Evolutionary conservation across 2,113 vertebrate species (phyloP), one percentile per base, ranked within the genome.

Genomic region (Pelecanus crispus): DNA sequence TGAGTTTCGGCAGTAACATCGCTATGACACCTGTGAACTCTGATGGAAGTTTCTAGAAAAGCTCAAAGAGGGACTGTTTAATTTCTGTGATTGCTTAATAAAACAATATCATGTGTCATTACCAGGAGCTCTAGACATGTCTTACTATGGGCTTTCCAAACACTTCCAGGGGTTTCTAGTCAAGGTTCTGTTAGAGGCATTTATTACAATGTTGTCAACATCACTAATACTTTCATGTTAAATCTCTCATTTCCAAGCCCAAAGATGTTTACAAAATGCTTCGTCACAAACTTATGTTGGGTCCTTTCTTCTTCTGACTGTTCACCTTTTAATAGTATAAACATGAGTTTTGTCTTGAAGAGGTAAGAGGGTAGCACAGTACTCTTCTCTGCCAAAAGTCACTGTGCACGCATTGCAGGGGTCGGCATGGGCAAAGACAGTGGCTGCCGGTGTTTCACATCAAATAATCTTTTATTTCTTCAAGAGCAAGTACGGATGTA

Each of bases 191-290:
- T 80, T 81, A 58, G 22, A 84, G 34, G 12, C 34, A 28, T 71
- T 88, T 68, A 9, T 81, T 73, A 38, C 26, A 14, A 5, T 58
- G 12, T 87, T 79, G 22, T 59, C 40, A 77, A 38, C 5, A 3
- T 72, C 16, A 36, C 61, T 49, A 62, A 52, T 67, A 28, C 52
- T 81, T 91, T 50, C 21, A 22, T 40, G 14, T 56, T 42, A 72
- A 89, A 85, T 84, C 67, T 96, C 63, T 92, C 55, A 49, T 93
- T 95, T 94, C 55, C 42, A 94, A 92, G 38, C 50, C 79, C 80
- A 65, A 83, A 94, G 50, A 21, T 22, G 3, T 90, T 91, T 92
- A 45, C 75, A 93, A 59, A 92, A 61, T 73, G 47, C 40, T 72
- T 70, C 29, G 73, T 88, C 65, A 19, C 5, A 5, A 58, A 42